These are phyloP conservation scores for Callosobruchus maculatus DNA, from an alignment of 2,888 invertebrate genomes.

Conservation along the genomic window DNA sequence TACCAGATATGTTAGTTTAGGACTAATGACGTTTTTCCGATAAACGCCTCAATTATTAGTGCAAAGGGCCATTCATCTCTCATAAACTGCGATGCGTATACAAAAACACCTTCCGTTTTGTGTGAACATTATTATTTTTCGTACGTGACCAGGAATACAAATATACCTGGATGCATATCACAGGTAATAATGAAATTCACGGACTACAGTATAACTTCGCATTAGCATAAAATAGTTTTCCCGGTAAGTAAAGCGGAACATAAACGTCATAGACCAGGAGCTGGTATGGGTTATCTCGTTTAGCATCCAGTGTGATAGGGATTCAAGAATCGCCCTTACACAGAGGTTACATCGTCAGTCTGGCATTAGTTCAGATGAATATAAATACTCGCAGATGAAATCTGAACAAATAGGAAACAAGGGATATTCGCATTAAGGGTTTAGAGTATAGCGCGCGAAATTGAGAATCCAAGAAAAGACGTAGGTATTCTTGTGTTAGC, in stretches of 20 bases:
- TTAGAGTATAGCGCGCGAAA: no score
- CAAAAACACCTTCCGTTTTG: background rate
- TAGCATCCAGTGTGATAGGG: no score
- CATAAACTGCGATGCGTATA: background rate
- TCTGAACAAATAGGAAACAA: no score
- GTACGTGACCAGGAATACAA: background rate
- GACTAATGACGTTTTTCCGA: background rate
- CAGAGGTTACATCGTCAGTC: no score
- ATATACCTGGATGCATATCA: background rate
- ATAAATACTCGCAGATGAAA: no score
- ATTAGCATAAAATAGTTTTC: background rate
- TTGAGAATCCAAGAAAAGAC: no score
- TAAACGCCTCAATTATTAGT: background rate
- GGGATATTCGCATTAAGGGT: no score
- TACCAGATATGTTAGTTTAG: no score
- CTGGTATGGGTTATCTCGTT: no score
- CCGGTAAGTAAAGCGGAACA: background rate
- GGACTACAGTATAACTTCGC: background rate
- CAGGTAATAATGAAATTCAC: background rate
- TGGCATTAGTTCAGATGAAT: no score
- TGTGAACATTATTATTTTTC: background rate
- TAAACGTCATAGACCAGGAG: background rate
- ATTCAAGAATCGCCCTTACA: no score
- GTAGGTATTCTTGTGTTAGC: no score
- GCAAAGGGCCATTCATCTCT: background rate